Evolutionary conservation across 2,113 vertebrate genomes (phyloP), one percentile per base, ranked within the genome.

Genomic region (Trochalopteron elliotii): DNA sequence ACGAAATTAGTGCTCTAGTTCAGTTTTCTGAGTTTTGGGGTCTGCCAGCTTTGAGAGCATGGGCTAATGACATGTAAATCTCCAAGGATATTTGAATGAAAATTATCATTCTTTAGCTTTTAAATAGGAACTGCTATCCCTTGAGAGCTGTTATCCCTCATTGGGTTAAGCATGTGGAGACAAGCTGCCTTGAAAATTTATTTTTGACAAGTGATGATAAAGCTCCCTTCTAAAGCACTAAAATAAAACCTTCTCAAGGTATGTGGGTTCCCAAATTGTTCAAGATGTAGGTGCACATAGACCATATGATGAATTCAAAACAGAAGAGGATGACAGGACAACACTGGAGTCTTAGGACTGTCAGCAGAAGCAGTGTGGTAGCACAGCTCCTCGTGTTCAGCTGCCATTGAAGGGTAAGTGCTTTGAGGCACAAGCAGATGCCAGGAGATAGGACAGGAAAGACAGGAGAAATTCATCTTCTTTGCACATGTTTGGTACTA

Each of bases 201-300:
- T 71, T 96, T 95, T 69, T 96, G 94, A 91, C 80, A 97, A 69
- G 64, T 71, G 77, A 84, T 78, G 72, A 89, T 83, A 94, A 87
- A 12, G 27, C 42, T 94, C 47, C 24, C 19, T 90, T 90, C 79
- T 83, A 82, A 94, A 94, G 49, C 52, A 68, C 77, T 89, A 31
- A 88, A 92, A 83, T 83, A 80, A 92, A 83, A 77, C 7, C 20
- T 55, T 91, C 71, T 71, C 55, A 52, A 92, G 80, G 76, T 77
- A 83, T 0, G 3, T 0, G 4, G 67, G 47, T 53, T 89, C 65
- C 53, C 3, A 3, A 59, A 55, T 45, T 60, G 71, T 81, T 35
- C 79, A 63, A 74, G 49, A 71, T 0, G 0, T 59, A 72, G 70
- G 57, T 57, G 40, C 77, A 75, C 28, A 37, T 0, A 89, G 49